Conservation (phyloP, 2,113 vertebrate genomes). For the Trachemys scripta region DNA sequence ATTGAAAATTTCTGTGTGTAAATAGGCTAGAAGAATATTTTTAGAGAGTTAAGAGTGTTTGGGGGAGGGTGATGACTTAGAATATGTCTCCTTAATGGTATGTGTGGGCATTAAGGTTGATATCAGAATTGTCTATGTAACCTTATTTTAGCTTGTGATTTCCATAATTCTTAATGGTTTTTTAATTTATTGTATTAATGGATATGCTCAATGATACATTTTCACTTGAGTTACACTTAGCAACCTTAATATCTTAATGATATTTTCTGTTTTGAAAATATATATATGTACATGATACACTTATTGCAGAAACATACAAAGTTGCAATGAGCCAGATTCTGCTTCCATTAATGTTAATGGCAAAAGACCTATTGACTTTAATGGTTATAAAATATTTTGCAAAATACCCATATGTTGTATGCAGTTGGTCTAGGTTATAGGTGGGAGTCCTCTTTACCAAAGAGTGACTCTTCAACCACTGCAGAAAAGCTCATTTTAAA, state of each 20-base stretch:
- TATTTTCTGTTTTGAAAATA: background rate
- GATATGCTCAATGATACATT: background rate
- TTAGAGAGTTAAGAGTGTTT: background rate
- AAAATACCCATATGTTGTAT: background rate
- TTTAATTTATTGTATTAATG: too few relatives aligned
- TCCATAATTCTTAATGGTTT: background rate
- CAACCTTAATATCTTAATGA: background rate
- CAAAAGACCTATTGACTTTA: background rate
- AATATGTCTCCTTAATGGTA: background rate
- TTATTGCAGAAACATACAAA: background rate
- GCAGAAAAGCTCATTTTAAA: background rate
- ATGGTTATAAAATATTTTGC: background rate
- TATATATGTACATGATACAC: accelerated
- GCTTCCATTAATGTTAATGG: background rate
- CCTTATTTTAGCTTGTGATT: background rate
- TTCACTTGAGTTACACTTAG: background rate
- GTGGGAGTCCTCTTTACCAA: background rate
- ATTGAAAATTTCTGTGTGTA: too few relatives aligned
- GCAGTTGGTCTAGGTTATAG: background rate
- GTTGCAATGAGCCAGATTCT: background rate
- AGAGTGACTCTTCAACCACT: background rate
- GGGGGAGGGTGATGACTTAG: background rate
- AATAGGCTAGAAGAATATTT: background rate
- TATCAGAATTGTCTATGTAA: background rate
- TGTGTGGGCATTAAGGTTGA: background rate